These are phyloP conservation scores for Saccopteryx leptura DNA, from an alignment of 2,113 vertebrate species.

Conservation along the genomic window DNA sequence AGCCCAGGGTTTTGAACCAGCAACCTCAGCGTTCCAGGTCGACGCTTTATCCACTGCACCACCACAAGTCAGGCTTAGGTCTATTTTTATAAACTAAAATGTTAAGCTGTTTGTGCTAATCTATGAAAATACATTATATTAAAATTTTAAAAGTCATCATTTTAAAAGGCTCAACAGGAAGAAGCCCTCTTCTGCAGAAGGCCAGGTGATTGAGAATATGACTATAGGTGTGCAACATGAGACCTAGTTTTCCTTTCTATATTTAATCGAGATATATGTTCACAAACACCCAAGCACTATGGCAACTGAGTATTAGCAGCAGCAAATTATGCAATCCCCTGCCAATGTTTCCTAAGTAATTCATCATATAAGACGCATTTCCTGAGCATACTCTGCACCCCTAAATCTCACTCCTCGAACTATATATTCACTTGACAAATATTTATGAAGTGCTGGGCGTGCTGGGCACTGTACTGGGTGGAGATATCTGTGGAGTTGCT, in stretches of 20 bases:
- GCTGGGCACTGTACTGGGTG: neutral
- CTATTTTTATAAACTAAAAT: neutral
- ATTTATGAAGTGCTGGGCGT: neutral
- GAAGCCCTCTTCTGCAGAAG: neutral
- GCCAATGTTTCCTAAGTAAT: constrained; percentile 54
- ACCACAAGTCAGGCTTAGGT: neutral
- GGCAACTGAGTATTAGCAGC: constrained; percentile 65
- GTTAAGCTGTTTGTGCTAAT: neutral
- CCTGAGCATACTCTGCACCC: neutral
- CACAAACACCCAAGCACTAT: constrained; percentile 53
- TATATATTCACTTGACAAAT: neutral
- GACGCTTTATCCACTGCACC: too few species aligned
- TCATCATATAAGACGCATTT: neutral
- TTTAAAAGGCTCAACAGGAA: constrained; percentile 28
- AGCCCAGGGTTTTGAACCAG: too few species aligned
- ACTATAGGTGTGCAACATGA: neutral
- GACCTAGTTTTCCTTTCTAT: constrained; percentile 38
- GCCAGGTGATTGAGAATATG: neutral
- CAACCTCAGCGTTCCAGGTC: too few species aligned
- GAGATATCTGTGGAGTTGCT: neutral
- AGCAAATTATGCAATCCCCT: neutral
- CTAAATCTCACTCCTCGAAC: neutral
- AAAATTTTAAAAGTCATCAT: neutral
- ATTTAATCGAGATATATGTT: constrained; percentile 59
- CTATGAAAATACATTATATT: neutral